These are phyloP conservation scores for Hyposoter didymator DNA, from an alignment of 2,888 invertebrate genomes.

Conservation along the genomic window DNA sequence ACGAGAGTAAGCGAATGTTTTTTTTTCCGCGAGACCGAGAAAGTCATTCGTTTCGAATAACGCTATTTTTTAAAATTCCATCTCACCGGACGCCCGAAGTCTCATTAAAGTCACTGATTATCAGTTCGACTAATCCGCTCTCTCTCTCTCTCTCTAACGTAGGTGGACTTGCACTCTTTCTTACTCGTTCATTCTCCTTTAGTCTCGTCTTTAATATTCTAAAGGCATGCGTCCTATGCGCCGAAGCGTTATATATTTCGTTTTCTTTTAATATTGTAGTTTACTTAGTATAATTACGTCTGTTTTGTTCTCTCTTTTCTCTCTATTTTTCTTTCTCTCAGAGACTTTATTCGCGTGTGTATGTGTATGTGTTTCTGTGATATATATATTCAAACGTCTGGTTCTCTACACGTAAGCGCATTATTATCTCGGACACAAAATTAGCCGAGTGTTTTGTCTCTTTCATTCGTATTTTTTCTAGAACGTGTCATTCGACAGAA, in stretches of 20 bases:
- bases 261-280: slow-evolving; percentile 76
- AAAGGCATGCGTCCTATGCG: slow-evolving; percentile 79
- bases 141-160: slow-evolving; percentile 51
- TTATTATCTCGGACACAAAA: slow-evolving; percentile 81
- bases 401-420: slow-evolving; percentile 82
- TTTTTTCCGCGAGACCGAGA: slow-evolving; percentile 31
- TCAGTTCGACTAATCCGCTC: slow-evolving; percentile 30
- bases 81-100: slow-evolving; percentile 19
- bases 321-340: slow-evolving; percentile 9
- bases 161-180: slow-evolving; percentile 29
- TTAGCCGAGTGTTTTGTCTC: slow-evolving; percentile 72
- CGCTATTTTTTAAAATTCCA: slow-evolving; percentile 6
- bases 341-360: neutral
- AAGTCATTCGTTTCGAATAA: slow-evolving; percentile 24
- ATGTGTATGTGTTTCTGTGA: slow-evolving; percentile 15
- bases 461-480: slow-evolving; percentile 71
- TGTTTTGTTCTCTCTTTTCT: slow-evolving; percentile 72
- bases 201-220: slow-evolving; percentile 66
- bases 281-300: slow-evolving; percentile 76
- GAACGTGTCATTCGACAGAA: slow-evolving; percentile 71
- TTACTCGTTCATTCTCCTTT: slow-evolving; percentile 23
- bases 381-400: slow-evolving; percentile 70
- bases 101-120: neutral
- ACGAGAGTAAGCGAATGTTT: neutral
- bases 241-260: slow-evolving; percentile 77